phyloP scores from a whole-genome alignment of 2,888 invertebrate genomes.

The Lycaena phlaeas region DNA sequence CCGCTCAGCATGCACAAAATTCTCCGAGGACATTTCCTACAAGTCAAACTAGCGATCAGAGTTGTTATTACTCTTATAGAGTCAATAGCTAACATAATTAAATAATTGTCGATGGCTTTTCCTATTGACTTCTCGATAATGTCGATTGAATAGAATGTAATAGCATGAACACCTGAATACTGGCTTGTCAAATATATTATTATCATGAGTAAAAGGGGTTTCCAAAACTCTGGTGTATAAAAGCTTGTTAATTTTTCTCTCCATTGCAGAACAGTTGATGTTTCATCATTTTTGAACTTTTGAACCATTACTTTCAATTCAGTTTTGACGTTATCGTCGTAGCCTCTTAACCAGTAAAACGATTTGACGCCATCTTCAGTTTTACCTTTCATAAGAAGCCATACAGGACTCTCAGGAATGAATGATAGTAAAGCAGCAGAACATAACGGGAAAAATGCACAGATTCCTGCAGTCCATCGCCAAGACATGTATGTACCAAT shows the following conservation, averaged over 20 bases:
- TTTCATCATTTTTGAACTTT: not conserved
- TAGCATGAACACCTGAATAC: not conserved
- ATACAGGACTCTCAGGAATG: not conserved
- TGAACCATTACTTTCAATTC: not conserved
- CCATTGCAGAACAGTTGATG: not conserved
- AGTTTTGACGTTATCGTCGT: not conserved
- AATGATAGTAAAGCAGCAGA: not conserved
- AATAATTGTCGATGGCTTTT: not conserved
- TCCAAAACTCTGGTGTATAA: not conserved
- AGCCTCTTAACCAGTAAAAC: not conserved
- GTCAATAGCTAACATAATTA: not conserved
- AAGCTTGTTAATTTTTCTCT: not conserved
- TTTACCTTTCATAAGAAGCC: not conserved
- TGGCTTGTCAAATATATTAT: not conserved
- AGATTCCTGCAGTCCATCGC: not conserved
- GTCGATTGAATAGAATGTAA: slow-evolving; percentile 1
- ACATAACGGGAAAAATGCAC: slow-evolving; percentile 1
- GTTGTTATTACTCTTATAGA: not conserved
- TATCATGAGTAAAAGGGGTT: not conserved
- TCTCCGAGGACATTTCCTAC: not conserved
- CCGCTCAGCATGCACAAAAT: not conserved
- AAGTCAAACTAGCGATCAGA: not conserved
- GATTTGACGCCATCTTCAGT: not conserved
- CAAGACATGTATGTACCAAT: not conserved
- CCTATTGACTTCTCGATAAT: not conserved